Evolutionary conservation across 2,797 vertebrate genomes (phyloP).

Genomic region (Notoglanidium macrostoma): DNA sequence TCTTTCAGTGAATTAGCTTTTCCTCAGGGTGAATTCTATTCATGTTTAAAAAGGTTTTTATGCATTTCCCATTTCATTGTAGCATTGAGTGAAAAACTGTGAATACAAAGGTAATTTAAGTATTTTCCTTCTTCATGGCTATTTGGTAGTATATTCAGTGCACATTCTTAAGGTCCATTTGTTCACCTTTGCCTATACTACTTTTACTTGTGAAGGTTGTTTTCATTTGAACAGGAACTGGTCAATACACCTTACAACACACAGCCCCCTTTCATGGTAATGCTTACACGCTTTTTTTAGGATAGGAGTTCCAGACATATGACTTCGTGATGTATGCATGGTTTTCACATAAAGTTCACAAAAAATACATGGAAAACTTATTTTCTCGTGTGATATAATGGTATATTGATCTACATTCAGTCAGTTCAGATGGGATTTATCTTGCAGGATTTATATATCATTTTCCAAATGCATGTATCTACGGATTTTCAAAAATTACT

Average conservation of each 20-base stretch:
- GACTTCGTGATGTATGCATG: neutral
- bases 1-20: neutral
- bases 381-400: neutral
- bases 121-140: neutral
- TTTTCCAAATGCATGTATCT: neutral
- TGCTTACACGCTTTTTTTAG: neutral
- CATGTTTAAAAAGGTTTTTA: neutral
- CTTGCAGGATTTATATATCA: neutral
- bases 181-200: neutral
- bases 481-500: neutral
- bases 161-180: neutral
- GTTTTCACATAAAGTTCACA: neutral
- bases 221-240: neutral
- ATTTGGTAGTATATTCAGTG: neutral
- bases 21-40: neutral
- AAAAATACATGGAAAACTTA: too few relatives aligned
- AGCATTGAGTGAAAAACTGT: neutral
- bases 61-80: neutral
- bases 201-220: neutral
- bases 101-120: neutral
- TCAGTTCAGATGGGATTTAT: neutral
- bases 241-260: neutral
- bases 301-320: neutral
- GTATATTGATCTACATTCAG: neutral
- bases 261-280: neutral